These are phyloP conservation scores for Cyrtorhinus lividipennis DNA, from an alignment of 1,140 invertebrate genomes.

Conservation along the genomic window DNA sequence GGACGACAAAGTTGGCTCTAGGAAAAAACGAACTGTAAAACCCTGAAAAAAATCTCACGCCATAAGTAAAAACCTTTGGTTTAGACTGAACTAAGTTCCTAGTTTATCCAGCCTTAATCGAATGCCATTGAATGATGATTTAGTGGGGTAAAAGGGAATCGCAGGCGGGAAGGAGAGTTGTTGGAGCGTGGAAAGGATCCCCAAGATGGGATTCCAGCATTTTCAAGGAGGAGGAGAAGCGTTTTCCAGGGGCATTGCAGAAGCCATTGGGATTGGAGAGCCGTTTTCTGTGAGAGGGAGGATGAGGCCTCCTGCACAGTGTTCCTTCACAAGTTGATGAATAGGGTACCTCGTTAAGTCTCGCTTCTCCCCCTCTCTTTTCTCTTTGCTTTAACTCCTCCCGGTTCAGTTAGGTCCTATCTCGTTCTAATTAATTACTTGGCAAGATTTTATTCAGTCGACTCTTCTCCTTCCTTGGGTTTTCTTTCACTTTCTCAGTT, in stretches of 20 bases:
- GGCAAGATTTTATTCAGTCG: conserved; percentile 2
- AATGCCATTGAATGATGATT: conserved; percentile 8
- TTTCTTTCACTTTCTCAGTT: no score
- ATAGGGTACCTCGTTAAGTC: conserved; percentile 8
- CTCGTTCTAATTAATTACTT: conserved; percentile 9
- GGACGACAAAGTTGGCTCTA: no score
- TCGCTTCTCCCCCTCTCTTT: background rate
- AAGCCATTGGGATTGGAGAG: background rate
- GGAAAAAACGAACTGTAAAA: no score
- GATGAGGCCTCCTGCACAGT: background rate
- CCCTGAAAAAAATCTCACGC: background rate
- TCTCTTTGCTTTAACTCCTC: no score
- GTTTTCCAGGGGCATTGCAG: background rate
- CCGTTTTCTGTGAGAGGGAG: background rate
- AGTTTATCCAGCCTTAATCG: conserved; percentile 4
- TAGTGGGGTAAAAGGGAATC: background rate
- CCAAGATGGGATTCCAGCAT: conserved; percentile 4
- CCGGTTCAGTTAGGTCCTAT: no score
- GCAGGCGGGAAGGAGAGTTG: background rate
- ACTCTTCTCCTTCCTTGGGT: background rate
- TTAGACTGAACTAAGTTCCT: conserved; percentile 4
- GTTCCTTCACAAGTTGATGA: conserved; percentile 8
- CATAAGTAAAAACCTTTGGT: background rate
- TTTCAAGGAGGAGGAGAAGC: no score
- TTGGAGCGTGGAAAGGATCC: background rate